Evolutionary conservation across 2,797 vertebrate genomes (phyloP).

Genomic region (Nannoperca obscura): DNA sequence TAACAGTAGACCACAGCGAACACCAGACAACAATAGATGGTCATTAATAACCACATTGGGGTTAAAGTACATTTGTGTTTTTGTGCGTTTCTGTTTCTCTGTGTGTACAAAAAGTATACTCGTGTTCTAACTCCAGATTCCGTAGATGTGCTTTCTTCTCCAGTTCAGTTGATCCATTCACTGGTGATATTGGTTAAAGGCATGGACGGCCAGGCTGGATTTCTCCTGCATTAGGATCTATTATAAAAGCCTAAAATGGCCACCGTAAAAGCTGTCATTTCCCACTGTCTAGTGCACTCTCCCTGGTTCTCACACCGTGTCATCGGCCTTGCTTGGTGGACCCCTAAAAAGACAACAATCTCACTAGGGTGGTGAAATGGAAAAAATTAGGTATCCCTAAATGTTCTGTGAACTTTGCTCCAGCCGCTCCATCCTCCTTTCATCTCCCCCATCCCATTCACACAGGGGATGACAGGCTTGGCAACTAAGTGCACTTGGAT

Average conservation of each 20-base stretch:
- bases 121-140: background rate
- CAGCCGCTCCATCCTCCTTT: slow-evolving; percentile 77
- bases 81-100: slow-evolving; percentile 1
- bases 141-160: slow-evolving; percentile 7
- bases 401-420: slow-evolving; percentile 77
- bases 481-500: slow-evolving; percentile 77
- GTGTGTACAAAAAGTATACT: background rate
- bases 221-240: slow-evolving; percentile 47
- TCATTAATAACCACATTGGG: background rate
- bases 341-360: slow-evolving; percentile 64
- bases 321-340: slow-evolving; percentile 40
- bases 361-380: slow-evolving; percentile 63
- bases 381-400: slow-evolving; percentile 76
- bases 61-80: background rate
- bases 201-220: slow-evolving; percentile 27
- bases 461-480: slow-evolving; percentile 58
- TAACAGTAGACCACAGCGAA: background rate
- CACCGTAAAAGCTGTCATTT: slow-evolving; percentile 77
- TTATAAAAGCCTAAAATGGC: slow-evolving; percentile 73
- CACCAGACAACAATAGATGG: background rate
- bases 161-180: slow-evolving; percentile 32
- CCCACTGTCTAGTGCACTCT: slow-evolving; percentile 55
- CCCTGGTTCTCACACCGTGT: slow-evolving; percentile 51
- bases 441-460: slow-evolving; percentile 75
- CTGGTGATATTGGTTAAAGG: slow-evolving; percentile 36